Percentiles rank a stretch among this genome's conserved stretches.
phyloP scores from a whole-genome alignment of 2,113 vertebrate species.

The Tetrao urogallus region DNA sequence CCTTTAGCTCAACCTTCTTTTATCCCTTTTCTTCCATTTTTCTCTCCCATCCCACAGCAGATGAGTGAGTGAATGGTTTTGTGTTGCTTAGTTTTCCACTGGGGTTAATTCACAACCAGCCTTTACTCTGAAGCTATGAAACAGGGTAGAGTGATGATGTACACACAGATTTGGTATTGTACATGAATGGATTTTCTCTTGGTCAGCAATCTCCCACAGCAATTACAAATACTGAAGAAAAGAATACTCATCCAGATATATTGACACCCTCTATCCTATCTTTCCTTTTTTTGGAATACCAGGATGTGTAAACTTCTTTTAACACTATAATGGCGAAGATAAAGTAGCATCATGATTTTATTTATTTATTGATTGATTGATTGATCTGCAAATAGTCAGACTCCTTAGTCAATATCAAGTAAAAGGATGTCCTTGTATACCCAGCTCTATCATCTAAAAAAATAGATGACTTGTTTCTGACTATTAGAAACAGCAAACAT shows the following conservation, averaged over 20 bases:
- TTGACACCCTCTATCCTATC: background rate
- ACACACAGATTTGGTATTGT: background rate
- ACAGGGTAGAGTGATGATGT: background rate
- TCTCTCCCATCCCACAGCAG: background rate
- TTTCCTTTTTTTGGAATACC: background rate
- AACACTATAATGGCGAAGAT: background rate
- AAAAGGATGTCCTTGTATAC: background rate
- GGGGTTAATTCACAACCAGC: background rate
- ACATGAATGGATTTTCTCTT: background rate
- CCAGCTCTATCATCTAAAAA: background rate
- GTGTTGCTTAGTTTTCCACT: background rate
- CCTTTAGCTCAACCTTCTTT: background rate
- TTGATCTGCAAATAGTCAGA: background rate
- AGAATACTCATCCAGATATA: background rate
- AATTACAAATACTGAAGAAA: background rate
- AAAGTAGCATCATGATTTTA: background rate
- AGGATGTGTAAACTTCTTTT: background rate
- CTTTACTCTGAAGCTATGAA: background rate
- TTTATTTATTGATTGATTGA: too few species aligned
- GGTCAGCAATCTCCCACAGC: background rate
- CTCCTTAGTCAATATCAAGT: background rate
- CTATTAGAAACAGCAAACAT: background rate
- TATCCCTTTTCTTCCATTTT: background rate
- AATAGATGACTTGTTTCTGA: background rate
- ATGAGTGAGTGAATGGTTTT: background rate